Evolutionary conservation across 1,140 invertebrate species (phyloP).

Genomic region (Belonocnema kinseyi): DNA sequence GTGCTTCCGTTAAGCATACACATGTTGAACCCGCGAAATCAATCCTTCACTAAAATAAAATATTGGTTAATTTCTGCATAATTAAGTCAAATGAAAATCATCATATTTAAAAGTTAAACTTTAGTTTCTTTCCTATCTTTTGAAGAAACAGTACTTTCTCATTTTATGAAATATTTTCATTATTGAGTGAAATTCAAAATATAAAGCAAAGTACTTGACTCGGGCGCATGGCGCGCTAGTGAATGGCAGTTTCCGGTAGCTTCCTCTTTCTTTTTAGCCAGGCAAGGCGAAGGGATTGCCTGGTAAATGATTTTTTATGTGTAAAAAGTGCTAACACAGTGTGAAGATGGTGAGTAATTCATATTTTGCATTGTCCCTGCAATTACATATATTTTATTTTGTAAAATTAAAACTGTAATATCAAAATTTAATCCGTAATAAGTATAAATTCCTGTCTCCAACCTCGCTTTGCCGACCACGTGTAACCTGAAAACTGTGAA

Average conservation of each 20-base stretch:
- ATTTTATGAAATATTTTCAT: too few species aligned
- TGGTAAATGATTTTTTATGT: slow-evolving; percentile 56
- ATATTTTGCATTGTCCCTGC: not conserved
- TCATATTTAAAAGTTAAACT: too few species aligned
- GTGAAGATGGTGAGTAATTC: slow-evolving; percentile 60
- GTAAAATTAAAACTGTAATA: not conserved
- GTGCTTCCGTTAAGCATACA: too few species aligned
- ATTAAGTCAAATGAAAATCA: too few species aligned
- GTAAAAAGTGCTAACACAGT: slow-evolving; percentile 50
- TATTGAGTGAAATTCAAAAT: too few species aligned
- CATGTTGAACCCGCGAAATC: too few species aligned
- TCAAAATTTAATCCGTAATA: not conserved
- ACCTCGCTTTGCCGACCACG: slow-evolving; percentile 41
- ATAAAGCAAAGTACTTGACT: too few species aligned
- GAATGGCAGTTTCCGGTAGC: slow-evolving; percentile 49
- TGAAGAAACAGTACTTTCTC: too few species aligned
- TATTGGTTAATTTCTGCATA: too few species aligned
- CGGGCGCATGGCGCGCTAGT: not conserved
- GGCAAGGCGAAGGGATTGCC: slow-evolving; percentile 48
- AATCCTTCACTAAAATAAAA: too few species aligned
- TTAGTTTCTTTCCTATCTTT: too few species aligned
- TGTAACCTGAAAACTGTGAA: slow-evolving; percentile 30
- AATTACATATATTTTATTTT: not conserved
- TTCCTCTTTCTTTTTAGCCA: slow-evolving; percentile 59
- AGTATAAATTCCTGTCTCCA: not conserved